Evolutionary conservation across 2,888 invertebrate genomes (phyloP), one percentile per base, ranked within the genome.

Genomic region (Calameuta pallipes): DNA sequence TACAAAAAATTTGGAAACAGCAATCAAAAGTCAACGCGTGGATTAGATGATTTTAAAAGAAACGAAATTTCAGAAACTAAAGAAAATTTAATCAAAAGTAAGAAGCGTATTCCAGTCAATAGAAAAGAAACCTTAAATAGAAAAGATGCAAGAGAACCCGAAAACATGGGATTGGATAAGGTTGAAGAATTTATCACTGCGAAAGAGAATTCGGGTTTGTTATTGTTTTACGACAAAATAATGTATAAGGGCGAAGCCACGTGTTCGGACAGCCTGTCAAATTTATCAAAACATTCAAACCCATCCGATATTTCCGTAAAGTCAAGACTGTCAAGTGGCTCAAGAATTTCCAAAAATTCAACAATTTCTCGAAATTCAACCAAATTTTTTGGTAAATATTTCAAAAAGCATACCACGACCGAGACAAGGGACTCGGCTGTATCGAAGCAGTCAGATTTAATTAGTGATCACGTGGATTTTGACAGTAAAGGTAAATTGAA

Each of bases 201-300:
- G 76, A 69, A 76, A 70, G 73, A 75, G 0, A 41, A 41, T 11
- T 73, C 78, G 9, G 78, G 76, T 3, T n/a, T 73, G 15, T 68
- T 73, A 12, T 56, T 75, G 6, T 41, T 30, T n/a, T 35, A 56
- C 15, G 73, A 31, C 11, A 30, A 34, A 0, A 73, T 31, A 9
- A 76, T 37, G 36, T 76, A 15, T 68, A 73, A 69, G 15, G 68
- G 68, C 30, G n/a, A 33, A 36, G 73, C 75, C n/a, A 75, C 75
- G 37, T 75, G 75, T 31, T 68, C 75, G 73, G 75, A 78, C 41
- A 78, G 75, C 73, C 31, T 78, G 30, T 71, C 78, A 15, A 78
- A 73, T 73, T 73, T 71, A n/a, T 78, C 78, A 30, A 76, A 75
- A 35, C 68, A 75, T 73, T 34, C 75, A 15, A 68, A 78, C 31